Percentiles rank a stretch among this genome's conserved stretches.
phyloP scores from a whole-genome alignment of 1,140 invertebrate species.

The Fopius arisanus region DNA sequence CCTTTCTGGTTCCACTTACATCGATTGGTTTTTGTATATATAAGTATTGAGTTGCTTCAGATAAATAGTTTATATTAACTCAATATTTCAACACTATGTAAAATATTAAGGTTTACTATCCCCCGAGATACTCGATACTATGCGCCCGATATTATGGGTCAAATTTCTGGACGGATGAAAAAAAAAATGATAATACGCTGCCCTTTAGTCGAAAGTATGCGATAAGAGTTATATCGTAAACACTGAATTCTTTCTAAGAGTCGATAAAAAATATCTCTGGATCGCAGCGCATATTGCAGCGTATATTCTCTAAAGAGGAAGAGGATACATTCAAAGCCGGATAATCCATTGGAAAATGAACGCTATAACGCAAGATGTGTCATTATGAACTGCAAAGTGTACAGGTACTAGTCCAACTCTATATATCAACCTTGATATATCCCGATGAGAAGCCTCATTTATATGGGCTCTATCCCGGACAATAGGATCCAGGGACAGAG shows the following conservation, averaged over 20 bases:
- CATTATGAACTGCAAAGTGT: constrained; percentile 24
- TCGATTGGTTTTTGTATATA: too few relatives aligned
- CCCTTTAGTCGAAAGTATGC: too few relatives aligned
- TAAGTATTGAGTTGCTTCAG: too few relatives aligned
- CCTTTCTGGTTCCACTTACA: too few relatives aligned
- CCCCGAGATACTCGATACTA: too few relatives aligned
- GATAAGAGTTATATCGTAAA: not conserved
- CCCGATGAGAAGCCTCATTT: constrained; percentile 28
- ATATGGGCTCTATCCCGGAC: constrained; percentile 20
- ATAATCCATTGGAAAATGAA: constrained; percentile 30
- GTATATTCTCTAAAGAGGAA: not conserved
- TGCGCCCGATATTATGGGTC: too few relatives aligned
- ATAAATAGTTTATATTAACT: too few relatives aligned
- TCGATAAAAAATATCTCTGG: not conserved
- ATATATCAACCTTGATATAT: constrained; percentile 31
- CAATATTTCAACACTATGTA: too few relatives aligned
- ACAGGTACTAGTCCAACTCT: constrained; percentile 1
- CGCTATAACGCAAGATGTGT: constrained; percentile 27
- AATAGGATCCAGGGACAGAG: constrained; percentile 32
- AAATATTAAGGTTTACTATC: too few relatives aligned
- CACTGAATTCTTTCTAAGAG: not conserved
- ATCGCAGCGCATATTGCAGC: not conserved
- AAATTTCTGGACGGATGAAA: too few relatives aligned
- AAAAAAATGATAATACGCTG: too few relatives aligned
- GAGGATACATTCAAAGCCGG: not conserved